These are phyloP conservation scores for Tortricodes alternella DNA, from an alignment of 2,888 invertebrate genomes.

Conservation along the genomic window DNA sequence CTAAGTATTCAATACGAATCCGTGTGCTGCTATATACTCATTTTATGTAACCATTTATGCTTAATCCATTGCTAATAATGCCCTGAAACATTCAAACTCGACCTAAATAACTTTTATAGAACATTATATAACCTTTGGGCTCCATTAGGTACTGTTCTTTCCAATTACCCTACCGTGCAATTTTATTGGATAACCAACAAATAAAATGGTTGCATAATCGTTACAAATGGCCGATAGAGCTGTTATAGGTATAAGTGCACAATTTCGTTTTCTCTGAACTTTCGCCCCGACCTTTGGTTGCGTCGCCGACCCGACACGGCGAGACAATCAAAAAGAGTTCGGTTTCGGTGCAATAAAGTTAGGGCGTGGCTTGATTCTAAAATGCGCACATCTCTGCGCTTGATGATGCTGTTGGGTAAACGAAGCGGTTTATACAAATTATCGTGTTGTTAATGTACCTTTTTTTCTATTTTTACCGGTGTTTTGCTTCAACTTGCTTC, in stretches of 20 bases:
- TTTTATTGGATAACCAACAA: constrained; percentile 30
- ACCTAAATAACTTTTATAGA: constrained; percentile 14
- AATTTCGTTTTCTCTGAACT: constrained; percentile 65
- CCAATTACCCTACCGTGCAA: constrained; percentile 25
- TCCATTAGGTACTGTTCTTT: constrained; percentile 28
- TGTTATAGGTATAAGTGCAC: constrained; percentile 36
- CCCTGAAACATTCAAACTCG: constrained; percentile 9
- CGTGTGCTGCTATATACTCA: background rate
- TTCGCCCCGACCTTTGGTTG: constrained; percentile 58
- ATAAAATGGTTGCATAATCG: constrained; percentile 27
- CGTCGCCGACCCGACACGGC: constrained; percentile 49
- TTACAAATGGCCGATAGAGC: constrained; percentile 23
- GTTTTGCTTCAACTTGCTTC: too few relatives aligned
- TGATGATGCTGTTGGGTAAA: too few relatives aligned
- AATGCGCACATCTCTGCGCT: too few relatives aligned
- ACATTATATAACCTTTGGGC: constrained; percentile 17
- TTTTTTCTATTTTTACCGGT: too few relatives aligned
- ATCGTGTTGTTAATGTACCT: too few relatives aligned
- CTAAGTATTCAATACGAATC: background rate
- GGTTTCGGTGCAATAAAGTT: background rate
- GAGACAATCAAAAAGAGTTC: constrained; percentile 10
- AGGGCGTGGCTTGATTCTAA: too few relatives aligned
- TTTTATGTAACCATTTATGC: background rate
- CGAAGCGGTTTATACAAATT: too few relatives aligned
- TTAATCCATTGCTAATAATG: background rate